Evolutionary conservation across 1,140 invertebrate species (phyloP).

Genomic region (Anastrepha obliqua): DNA sequence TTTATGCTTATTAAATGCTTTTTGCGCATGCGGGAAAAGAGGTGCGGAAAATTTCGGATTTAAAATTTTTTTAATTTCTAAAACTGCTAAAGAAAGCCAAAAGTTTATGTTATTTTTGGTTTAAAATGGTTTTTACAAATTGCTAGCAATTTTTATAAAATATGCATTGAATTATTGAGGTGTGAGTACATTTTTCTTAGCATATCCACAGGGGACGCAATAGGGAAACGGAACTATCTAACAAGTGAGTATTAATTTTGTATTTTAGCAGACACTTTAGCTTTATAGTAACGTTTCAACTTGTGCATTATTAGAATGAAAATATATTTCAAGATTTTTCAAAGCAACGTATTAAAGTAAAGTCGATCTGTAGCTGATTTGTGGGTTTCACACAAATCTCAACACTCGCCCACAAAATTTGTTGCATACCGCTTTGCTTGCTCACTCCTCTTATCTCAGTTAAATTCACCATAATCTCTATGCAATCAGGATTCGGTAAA

Average conservation of each 20-base stretch:
- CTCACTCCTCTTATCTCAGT: not conserved
- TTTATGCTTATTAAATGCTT: too few species aligned
- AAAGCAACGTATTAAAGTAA: not conserved
- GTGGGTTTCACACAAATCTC: not conserved
- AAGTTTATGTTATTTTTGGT: not conserved
- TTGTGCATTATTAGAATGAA: not conserved
- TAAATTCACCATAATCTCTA: constrained; percentile 41
- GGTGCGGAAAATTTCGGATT: too few species aligned
- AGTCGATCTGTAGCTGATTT: too few species aligned
- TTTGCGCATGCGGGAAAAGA: too few species aligned
- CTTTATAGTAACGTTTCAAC: not conserved
- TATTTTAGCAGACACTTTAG: not conserved
- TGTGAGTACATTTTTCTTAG: too few species aligned
- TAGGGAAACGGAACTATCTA: not conserved
- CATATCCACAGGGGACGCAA: too few species aligned
- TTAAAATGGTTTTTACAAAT: not conserved
- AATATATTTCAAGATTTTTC: constrained; percentile 1
- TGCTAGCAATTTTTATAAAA: not conserved
- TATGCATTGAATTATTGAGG: too few species aligned
- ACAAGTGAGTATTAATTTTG: not conserved
- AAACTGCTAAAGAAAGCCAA: not conserved
- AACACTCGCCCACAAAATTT: not conserved
- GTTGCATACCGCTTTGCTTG: not conserved
- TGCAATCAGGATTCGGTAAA: constrained; percentile 32
- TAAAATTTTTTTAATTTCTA: too few species aligned